These are phyloP conservation scores for Ennomos erosarius DNA, from an alignment of 2,888 invertebrate genomes.

Conservation along the genomic window DNA sequence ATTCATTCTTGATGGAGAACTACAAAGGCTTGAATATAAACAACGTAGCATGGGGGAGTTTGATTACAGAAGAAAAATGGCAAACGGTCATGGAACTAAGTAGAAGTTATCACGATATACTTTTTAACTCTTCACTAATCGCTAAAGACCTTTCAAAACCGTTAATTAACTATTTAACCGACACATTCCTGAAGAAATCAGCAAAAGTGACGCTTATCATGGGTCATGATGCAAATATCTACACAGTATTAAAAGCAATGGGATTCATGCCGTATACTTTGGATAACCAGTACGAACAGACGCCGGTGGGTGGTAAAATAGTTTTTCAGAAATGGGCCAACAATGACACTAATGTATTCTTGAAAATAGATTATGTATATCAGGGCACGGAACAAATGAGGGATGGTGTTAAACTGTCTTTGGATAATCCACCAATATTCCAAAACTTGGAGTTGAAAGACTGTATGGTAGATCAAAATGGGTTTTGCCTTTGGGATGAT, in stretches of 20 bases:
- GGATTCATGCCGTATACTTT: slow-evolving; percentile 58
- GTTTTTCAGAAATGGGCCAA: slow-evolving; percentile 74
- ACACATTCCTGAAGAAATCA: slow-evolving; percentile 51
- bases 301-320: slow-evolving; percentile 71
- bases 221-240: slow-evolving; percentile 77
- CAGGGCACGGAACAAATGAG: slow-evolving; percentile 65
- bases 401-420: slow-evolving; percentile 50
- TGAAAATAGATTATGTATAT: slow-evolving; percentile 71
- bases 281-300: slow-evolving; percentile 58
- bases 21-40: slow-evolving; percentile 65
- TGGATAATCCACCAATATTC: slow-evolving; percentile 61
- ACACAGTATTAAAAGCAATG: slow-evolving; percentile 63
- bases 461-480: slow-evolving; percentile 57
- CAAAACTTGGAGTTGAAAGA: slow-evolving; percentile 55
- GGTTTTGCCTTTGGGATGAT: slow-evolving; percentile 66
- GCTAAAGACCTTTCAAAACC: slow-evolving; percentile 68
- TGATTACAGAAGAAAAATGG: slow-evolving; percentile 56
- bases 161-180: slow-evolving; percentile 58
- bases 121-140: slow-evolving; percentile 66
- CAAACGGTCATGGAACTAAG: slow-evolving; percentile 55
- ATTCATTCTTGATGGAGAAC: slow-evolving; percentile 74
- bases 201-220: slow-evolving; percentile 64
- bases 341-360: slow-evolving; percentile 44
- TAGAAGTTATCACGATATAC: slow-evolving; percentile 65
- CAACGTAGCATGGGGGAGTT: slow-evolving; percentile 71